phyloP scores from a whole-genome alignment of 2,888 invertebrate genomes.

The Amblyteles armatorius region DNA sequence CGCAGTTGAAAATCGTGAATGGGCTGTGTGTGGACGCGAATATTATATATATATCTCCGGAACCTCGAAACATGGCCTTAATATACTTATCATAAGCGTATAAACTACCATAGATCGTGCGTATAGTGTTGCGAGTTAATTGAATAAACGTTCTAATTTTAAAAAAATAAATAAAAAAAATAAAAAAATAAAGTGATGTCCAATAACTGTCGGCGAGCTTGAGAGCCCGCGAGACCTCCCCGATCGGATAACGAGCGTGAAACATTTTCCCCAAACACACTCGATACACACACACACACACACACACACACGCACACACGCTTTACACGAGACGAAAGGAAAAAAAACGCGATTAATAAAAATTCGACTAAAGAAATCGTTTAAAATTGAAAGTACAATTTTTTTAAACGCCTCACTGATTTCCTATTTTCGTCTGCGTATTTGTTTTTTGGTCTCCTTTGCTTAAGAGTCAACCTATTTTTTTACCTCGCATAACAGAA shows the following conservation, averaged over 20 bases:
- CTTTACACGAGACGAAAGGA: not conserved
- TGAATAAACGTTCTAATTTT: conserved; percentile 29
- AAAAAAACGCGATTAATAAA: conserved; percentile 21
- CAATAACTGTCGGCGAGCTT: conserved; percentile 1
- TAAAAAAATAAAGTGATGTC: not conserved
- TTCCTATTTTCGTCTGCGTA: conserved; percentile 8
- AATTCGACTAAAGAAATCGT: conserved; percentile 1
- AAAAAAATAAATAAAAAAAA: conserved; percentile 21
- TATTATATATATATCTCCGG: conserved; percentile 71
- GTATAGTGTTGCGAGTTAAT: conserved; percentile 71
- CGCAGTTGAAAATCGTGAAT: conserved; percentile 77
- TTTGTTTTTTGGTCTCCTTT: conserved; percentile 16
- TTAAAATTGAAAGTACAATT: not conserved
- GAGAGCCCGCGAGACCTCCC: conserved; percentile 6
- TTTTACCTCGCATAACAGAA: conserved; percentile 50
- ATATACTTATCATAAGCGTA: conserved; percentile 79
- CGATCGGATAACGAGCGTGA: conserved; percentile 51
- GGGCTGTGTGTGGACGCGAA: conserved; percentile 64
- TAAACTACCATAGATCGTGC: conserved; percentile 65
- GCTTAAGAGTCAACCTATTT: conserved; percentile 44
- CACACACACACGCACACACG: conserved; percentile 7
- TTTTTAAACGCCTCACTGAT: not conserved
- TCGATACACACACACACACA: conserved; percentile 27
- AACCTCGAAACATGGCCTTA: conserved; percentile 80
- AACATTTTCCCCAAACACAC: conserved; percentile 16